Base-by-base conservation (phyloP, 2,888 invertebrate genomes). In the Lepeophtheirus nordmannii region DNA sequence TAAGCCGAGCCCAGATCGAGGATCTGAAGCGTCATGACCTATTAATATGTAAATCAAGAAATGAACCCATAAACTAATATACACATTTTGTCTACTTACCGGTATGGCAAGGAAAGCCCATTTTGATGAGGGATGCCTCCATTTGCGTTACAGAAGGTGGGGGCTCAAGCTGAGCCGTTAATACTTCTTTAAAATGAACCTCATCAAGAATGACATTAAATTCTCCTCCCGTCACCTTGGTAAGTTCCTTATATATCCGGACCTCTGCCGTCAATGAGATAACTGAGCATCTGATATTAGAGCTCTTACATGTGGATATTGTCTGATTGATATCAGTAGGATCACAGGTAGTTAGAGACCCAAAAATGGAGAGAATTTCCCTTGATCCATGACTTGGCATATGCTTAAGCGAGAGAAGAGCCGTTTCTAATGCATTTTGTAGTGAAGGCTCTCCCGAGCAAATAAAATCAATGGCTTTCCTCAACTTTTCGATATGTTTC, bases 191-290 rank as follows among this genome's bases (percentile, higher is more conserved):
- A 66, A 73, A 41, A 67, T 71, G 71, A 30, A 68, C 41, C 72
- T 89, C 89, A 73, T 92, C 89, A 58, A 91, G 76, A n/a, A 86
- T 85, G 7, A 90, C 85, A 68, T 86, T 85, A 76, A 92, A 93
- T 46, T 83, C 82, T 14, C 94, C 94, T 69, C 85, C 84, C 0
- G 97, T 98, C 70, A 86, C 84, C 71, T 83, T 83, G 66, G 90
- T 87, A 69, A 98, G 77, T 73, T 85, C 83, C 71, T 87, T 86
- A 74, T 56, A 60, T 60, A 97, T 85, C 70, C 87, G 83, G 11
- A 98, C 86, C 79, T 98, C 97, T 1, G 97, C 97, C 7, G 94
- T 88, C 60, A 98, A 77, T 53, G 94, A 93, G 72, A 98, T 89
- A 1, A 97, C 88, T 14, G 94, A 96, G 74, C 91, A 92, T 67